Evolutionary conservation across 2,113 vertebrate species (phyloP).

Genomic region (Leptobrachium leishanense): DNA sequence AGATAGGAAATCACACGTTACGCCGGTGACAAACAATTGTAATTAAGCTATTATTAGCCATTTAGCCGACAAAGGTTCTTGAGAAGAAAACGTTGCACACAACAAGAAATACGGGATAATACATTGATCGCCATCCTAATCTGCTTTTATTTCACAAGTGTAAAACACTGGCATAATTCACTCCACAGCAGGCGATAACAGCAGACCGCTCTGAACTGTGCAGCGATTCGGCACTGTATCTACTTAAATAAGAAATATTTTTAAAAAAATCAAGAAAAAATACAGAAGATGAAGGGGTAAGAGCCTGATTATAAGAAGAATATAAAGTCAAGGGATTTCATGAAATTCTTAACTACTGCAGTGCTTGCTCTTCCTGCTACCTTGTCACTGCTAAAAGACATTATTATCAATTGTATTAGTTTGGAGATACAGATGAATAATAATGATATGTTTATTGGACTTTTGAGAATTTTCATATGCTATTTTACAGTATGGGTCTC

Average conservation of each 20-base stretch:
- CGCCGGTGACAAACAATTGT: constrained; percentile 91
- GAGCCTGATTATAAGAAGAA: background rate
- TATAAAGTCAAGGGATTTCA: no score
- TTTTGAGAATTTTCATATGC: no score
- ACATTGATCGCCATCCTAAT: constrained; percentile 74
- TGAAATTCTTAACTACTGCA: no score
- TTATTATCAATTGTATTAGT: no score
- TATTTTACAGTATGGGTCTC: no score
- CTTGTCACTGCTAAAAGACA: no score
- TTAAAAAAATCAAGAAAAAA: constrained; percentile 27
- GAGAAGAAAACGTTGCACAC: constrained; percentile 72
- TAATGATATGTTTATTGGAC: no score
- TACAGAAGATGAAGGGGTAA: constrained; percentile 14
- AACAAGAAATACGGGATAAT: constrained; percentile 77
- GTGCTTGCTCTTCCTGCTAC: no score
- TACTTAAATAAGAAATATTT: constrained; percentile 70
- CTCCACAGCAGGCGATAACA: constrained; percentile 77
- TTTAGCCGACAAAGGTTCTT: constrained; percentile 81
- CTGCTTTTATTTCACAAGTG: constrained; percentile 72
- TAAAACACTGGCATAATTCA: constrained; percentile 77
- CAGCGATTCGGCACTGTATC: constrained; percentile 76
- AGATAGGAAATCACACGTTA: constrained; percentile 90
- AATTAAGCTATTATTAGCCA: constrained; percentile 90
- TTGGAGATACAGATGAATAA: no score
- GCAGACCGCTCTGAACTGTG: constrained; percentile 74